Evolutionary conservation across 2,888 invertebrate species (phyloP).

Genomic region (Eledona agricola): DNA sequence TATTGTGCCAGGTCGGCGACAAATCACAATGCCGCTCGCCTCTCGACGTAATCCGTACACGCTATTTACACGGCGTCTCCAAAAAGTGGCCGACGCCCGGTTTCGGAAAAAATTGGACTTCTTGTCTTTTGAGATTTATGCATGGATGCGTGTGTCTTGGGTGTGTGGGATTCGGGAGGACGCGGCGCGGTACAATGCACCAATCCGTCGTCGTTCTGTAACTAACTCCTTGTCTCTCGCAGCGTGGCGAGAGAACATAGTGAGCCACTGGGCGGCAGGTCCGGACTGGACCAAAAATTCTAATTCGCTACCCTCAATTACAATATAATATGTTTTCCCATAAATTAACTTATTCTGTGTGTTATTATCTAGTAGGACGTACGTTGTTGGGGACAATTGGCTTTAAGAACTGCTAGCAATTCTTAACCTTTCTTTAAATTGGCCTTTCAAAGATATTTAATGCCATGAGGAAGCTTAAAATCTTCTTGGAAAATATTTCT

Average conservation of each 20-base stretch:
- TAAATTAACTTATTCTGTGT: too few species aligned
- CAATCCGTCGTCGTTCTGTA: constrained; percentile 22
- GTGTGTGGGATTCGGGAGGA: not conserved
- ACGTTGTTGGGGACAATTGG: too few species aligned
- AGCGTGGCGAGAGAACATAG: constrained; percentile 20
- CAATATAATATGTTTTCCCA: too few species aligned
- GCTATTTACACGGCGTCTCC: constrained; percentile 19
- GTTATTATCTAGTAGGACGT: too few species aligned
- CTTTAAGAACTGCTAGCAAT: too few species aligned
- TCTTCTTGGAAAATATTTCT: too few species aligned
- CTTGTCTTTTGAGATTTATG: too few species aligned
- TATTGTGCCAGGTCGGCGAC: constrained; percentile 55
- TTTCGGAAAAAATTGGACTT: too few species aligned
- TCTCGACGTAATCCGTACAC: constrained; percentile 18
- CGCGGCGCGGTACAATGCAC: constrained; percentile 18
- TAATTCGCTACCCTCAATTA: not conserved
- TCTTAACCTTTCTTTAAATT: too few species aligned
- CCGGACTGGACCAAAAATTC: constrained; percentile 4
- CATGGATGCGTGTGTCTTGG: not conserved
- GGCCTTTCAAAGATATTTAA: too few species aligned
- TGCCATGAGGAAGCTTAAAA: too few species aligned
- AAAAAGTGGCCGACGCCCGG: too few species aligned
- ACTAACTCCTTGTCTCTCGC: constrained; percentile 34
- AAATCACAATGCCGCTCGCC: constrained; percentile 44
- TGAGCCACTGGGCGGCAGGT: constrained; percentile 19